These are phyloP conservation scores for Formica exsecta DNA, from an alignment of 1,140 invertebrate genomes.

Conservation along the genomic window DNA sequence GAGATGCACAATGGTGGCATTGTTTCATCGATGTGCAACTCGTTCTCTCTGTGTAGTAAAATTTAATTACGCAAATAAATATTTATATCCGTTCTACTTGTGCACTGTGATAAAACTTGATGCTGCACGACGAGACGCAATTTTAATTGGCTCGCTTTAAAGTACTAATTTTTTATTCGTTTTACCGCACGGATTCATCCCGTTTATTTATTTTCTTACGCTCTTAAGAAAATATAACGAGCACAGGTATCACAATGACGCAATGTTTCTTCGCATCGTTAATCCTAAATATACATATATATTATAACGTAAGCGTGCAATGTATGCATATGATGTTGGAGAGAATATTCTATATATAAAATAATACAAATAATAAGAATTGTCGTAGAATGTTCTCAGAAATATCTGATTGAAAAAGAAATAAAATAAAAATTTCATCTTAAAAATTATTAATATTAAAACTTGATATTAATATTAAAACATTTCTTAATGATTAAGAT, in stretches of 20 bases:
- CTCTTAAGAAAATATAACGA: conserved; percentile 9
- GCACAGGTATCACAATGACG: background rate
- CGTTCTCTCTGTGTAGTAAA: conserved; percentile 1
- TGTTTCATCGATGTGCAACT: background rate
- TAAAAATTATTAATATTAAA: conserved; percentile 2
- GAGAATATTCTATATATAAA: background rate
- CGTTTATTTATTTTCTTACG: conserved; percentile 22
- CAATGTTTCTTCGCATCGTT: conserved; percentile 3
- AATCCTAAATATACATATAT: background rate
- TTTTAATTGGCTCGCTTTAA: conserved; percentile 43
- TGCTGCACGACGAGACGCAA: background rate
- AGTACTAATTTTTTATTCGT: background rate
- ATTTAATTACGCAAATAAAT: conserved; percentile 59
- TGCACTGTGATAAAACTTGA: conserved; percentile 23
- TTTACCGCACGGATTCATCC: conserved; percentile 16
- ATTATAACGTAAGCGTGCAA: background rate
- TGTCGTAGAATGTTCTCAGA: background rate
- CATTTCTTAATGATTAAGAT: background rate
- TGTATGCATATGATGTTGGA: background rate
- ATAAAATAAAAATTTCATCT: background rate
- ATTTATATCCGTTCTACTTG: conserved; percentile 29
- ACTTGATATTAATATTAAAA: background rate
- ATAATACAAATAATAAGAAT: background rate
- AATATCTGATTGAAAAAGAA: background rate
- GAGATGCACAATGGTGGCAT: background rate